Conservation (phyloP, 2,797 vertebrate genomes). For the Hemibagrus guttatus region DNA sequence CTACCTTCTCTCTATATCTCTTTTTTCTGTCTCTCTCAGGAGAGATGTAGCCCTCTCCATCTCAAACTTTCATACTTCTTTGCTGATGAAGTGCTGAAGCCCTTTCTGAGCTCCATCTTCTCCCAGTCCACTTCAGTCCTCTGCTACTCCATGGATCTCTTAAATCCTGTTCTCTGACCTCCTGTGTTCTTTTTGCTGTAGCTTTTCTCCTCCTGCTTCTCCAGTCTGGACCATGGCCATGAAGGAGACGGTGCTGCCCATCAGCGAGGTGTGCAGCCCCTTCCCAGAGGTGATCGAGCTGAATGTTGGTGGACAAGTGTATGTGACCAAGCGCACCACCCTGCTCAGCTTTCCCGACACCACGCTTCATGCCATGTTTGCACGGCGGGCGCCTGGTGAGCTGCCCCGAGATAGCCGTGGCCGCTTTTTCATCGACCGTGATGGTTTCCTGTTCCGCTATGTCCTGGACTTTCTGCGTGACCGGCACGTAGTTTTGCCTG, state of each 20-base stretch:
- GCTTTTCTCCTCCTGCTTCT: conserved; percentile 2
- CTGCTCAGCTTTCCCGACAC: conserved; percentile 85
- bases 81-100: conserved; percentile 45
- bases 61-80: conserved; percentile 55
- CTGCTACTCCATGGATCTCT: conserved; percentile 50
- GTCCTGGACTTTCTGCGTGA: conserved; percentile 86
- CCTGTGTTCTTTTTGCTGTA: conserved; percentile 7
- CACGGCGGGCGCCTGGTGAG: conserved; percentile 73
- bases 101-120: conserved; percentile 43
- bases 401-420: conserved; percentile 84
- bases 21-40: conserved; percentile 40
- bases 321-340: conserved; percentile 85
- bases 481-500: conserved; percentile 84
- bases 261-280: conserved; percentile 81
- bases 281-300: conserved; percentile 88
- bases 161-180: conserved; percentile 43
- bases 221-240: conserved; percentile 75
- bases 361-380: conserved; percentile 82
- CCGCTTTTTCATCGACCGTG: conserved; percentile 88
- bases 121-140: conserved; percentile 10
- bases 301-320: conserved; percentile 88
- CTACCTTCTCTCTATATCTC: conserved; percentile 37
- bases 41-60: conserved; percentile 57
- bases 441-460: conserved; percentile 89
- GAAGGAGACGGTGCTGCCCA: conserved; percentile 85